Percentiles rank a stretch among this genome's conserved stretches.
These are phyloP conservation scores for Syngnathus typhle DNA, from an alignment of 2,113 vertebrate species.

Conservation along the genomic window DNA sequence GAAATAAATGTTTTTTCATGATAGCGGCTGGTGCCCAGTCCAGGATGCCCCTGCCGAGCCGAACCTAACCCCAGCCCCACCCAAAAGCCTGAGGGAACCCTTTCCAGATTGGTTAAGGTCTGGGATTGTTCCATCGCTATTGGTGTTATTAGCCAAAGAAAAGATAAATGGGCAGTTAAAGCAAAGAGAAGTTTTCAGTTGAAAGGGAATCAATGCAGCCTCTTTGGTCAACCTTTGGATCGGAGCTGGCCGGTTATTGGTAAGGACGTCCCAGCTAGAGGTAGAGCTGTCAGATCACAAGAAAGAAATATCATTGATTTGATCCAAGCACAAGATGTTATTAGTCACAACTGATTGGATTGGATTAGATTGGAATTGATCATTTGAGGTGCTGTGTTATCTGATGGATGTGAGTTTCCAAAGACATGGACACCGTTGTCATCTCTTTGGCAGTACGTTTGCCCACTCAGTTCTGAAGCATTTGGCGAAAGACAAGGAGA, in stretches of 20 bases:
- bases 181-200: constrained; percentile 17
- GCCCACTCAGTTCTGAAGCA: no score
- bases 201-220: constrained; percentile 40
- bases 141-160: neutral
- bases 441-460: no score
- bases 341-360: neutral
- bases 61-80: no score
- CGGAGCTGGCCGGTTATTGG: constrained; percentile 61
- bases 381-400: neutral
- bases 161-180: constrained; percentile 20
- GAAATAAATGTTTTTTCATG: no score
- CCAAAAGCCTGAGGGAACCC: no score
- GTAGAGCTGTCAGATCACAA: constrained; percentile 67
- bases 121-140: neutral
- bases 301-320: constrained; percentile 12
- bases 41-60: no score
- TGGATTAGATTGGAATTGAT: neutral
- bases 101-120: neutral
- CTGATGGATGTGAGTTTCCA: constrained; percentile 23
- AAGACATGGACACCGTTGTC: constrained; percentile 1
- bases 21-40: no score
- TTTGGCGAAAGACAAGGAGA: no score
- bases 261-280: constrained; percentile 75
- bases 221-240: constrained; percentile 59
- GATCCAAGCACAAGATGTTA: constrained; percentile 24